These are phyloP conservation scores for Gavia stellata DNA, from an alignment of 2,113 vertebrate genomes.

Conservation along the genomic window DNA sequence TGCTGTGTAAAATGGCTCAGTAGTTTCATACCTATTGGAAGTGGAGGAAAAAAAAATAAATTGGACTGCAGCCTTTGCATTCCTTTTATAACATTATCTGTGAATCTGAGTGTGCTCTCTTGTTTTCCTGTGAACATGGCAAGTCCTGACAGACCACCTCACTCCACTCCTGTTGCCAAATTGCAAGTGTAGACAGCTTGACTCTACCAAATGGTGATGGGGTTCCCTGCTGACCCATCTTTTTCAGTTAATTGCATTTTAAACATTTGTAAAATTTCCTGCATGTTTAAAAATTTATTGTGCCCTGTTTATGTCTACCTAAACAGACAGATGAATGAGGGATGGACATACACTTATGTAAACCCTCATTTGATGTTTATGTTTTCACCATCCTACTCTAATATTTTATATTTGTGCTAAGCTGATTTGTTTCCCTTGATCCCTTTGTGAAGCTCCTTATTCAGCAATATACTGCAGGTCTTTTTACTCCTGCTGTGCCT, in stretches of 20 bases:
- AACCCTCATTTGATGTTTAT: not conserved
- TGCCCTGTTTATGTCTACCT: not conserved
- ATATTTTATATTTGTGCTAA: constrained; percentile 4
- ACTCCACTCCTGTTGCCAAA: not conserved
- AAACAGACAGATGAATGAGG: not conserved
- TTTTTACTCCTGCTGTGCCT: not conserved
- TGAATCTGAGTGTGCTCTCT: not conserved
- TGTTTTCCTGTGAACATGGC: not conserved
- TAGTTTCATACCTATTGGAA: not conserved
- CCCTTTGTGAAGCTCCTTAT: not conserved
- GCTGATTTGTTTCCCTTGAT: not conserved
- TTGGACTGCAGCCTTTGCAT: not conserved
- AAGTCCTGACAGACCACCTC: not conserved
- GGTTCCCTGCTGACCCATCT: not conserved
- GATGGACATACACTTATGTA: not conserved
- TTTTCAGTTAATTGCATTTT: not conserved
- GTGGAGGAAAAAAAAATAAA: not conserved
- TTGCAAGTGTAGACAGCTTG: not conserved
- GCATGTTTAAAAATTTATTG: not conserved
- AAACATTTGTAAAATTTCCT: not conserved
- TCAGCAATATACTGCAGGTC: not conserved
- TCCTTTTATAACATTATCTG: not conserved
- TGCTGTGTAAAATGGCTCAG: not conserved
- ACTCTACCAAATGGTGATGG: not conserved
- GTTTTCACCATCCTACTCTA: not conserved